Percentiles rank a stretch among this genome's conserved stretches.
phyloP scores from a whole-genome alignment of 1,140 invertebrate genomes.

The Camponotus floridanus region DNA sequence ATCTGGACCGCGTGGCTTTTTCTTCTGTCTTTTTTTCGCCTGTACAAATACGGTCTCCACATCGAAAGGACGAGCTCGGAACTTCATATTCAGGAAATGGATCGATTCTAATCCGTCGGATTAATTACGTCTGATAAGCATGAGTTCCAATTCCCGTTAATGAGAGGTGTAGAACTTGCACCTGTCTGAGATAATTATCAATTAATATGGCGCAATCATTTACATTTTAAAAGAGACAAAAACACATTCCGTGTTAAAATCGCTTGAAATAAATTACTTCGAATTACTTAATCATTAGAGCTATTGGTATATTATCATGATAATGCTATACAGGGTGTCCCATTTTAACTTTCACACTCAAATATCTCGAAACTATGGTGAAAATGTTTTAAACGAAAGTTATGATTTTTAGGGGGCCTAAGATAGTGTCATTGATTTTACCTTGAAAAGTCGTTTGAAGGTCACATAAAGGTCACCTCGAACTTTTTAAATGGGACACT shows the following conservation, averaged over 20 bases:
- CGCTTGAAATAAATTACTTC: background rate
- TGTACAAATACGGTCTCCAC: slow-evolving; percentile 30
- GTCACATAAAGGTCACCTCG: no score
- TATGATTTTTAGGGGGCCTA: no score
- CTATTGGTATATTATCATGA: background rate
- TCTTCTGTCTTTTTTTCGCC: slow-evolving; percentile 5
- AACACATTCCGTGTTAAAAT: background rate
- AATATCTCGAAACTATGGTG: no score
- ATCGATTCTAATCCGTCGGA: background rate
- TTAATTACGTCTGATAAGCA: background rate
- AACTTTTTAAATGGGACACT: no score
- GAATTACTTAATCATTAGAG: background rate
- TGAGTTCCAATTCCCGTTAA: background rate
- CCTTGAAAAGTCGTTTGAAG: no score
- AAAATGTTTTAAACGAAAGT: no score
- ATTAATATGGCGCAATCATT: background rate
- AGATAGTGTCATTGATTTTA: no score
- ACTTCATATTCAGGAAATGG: background rate
- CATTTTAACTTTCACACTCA: no score
- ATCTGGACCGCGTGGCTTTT: slow-evolving; percentile 69
- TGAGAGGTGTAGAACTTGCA: background rate
- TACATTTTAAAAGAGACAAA: background rate
- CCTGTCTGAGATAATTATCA: slow-evolving; percentile 20
- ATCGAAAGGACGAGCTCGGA: slow-evolving; percentile 5
- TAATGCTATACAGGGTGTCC: no score